Evolutionary conservation across 2,113 vertebrate species (phyloP).

Genomic region (Heloderma charlesbogerti): DNA sequence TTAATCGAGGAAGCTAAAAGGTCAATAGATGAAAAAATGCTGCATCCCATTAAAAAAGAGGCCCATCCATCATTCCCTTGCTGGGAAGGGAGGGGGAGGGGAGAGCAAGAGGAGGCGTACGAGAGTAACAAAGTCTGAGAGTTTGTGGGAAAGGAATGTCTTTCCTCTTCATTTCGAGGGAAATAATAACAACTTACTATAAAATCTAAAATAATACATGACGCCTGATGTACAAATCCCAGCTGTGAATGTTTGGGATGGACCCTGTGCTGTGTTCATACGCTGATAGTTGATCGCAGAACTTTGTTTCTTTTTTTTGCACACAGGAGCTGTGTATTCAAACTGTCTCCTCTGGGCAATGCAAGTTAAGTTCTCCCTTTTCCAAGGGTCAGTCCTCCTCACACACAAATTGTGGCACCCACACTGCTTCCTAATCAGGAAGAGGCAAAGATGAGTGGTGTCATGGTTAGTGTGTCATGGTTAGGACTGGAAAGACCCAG

Average conservation of each 20-base stretch:
- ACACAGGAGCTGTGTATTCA: neutral
- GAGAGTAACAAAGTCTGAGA: neutral
- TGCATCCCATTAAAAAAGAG: neutral
- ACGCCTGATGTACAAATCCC: conserved; percentile 32
- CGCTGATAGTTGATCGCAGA: neutral
- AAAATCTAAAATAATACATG: conserved; percentile 33
- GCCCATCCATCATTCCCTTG: neutral
- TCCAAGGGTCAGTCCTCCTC: neutral
- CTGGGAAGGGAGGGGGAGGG: neutral
- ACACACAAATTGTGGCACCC: neutral
- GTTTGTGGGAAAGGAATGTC: conserved; percentile 35
- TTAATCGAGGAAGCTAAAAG: neutral
- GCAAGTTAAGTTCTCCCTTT: neutral
- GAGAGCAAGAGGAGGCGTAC: neutral
- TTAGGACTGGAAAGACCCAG: neutral
- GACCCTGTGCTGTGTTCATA: conserved; percentile 5
- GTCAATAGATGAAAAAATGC: neutral
- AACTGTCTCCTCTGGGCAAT: neutral
- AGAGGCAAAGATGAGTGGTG: neutral
- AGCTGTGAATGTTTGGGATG: conserved; percentile 22
- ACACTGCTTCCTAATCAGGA: neutral
- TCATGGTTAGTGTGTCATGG: neutral
- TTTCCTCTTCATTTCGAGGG: neutral
- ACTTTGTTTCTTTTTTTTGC: neutral
- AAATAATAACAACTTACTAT: conserved; percentile 27